These are phyloP conservation scores for Onychorhynchus coronatus DNA, from an alignment of 2,113 vertebrate species.

Conservation along the genomic window DNA sequence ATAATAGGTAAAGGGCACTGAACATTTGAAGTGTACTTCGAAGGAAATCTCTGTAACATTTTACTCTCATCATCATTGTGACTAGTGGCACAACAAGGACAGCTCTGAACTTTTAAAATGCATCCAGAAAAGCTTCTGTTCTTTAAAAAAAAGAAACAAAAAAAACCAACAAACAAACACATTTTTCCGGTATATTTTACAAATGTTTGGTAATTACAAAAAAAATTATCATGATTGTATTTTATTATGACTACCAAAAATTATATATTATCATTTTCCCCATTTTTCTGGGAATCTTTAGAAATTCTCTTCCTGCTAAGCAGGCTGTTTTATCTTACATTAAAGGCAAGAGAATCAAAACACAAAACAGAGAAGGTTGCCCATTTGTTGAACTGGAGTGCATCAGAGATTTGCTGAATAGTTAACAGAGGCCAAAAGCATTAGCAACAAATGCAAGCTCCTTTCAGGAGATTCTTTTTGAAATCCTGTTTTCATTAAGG, in stretches of 20 bases:
- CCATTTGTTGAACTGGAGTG: background rate
- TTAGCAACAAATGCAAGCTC: background rate
- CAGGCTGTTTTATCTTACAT: background rate
- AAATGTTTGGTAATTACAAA: background rate
- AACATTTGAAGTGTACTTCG: background rate
- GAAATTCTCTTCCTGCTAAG: background rate
- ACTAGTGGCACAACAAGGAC: background rate
- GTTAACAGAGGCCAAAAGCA: conserved; percentile 1
- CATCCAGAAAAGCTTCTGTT: background rate
- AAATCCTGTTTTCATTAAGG: background rate
- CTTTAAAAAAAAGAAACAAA: rapidly evolving
- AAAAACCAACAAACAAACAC: rapidly evolving
- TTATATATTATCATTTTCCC: background rate
- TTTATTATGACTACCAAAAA: background rate
- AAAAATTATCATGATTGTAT: background rate
- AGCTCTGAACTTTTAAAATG: background rate
- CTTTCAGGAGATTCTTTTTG: background rate
- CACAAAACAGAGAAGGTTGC: background rate
- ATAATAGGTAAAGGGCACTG: background rate
- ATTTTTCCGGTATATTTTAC: background rate
- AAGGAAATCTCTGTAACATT: background rate
- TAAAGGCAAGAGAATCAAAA: conserved; percentile 24
- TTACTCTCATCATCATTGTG: background rate
- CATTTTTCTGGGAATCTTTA: background rate
- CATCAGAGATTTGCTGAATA: background rate